Percentiles rank a stretch among this genome's conserved stretches.
Evolutionary conservation across 2,797 vertebrate genomes (phyloP).

Genomic region (Ispidina picta): DNA sequence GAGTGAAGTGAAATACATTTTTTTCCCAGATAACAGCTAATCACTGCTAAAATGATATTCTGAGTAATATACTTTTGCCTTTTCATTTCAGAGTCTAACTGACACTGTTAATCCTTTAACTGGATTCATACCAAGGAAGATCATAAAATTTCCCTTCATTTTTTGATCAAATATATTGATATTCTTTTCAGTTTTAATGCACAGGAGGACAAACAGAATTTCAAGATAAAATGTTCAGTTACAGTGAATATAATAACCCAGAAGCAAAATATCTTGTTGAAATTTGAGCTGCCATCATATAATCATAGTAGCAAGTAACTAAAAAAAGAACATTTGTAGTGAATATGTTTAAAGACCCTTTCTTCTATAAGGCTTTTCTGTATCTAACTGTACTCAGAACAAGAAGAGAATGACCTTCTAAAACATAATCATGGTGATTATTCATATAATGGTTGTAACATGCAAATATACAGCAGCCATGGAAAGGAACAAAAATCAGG

Average conservation of each 20-base stretch:
- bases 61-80: neutral
- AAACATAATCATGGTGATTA: slow-evolving; percentile 56
- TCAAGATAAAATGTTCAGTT: neutral
- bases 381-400: neutral
- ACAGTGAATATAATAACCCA: neutral
- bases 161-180: neutral
- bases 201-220: neutral
- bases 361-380: neutral
- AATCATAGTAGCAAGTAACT: neutral
- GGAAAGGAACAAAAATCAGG: slow-evolving; percentile 61
- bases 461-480: slow-evolving; percentile 47
- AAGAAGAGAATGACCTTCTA: slow-evolving; percentile 53
- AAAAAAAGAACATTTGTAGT: neutral
- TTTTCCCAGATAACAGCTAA: slow-evolving; percentile 39
- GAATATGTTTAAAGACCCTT: neutral
- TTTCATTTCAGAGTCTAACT: neutral
- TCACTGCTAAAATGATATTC: slow-evolving; percentile 14
- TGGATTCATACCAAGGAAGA: neutral
- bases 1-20: slow-evolving; percentile 49
- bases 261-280: neutral
- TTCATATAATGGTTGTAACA: slow-evolving; percentile 27
- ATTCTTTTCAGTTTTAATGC: neutral
- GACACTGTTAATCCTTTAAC: neutral
- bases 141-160: neutral
- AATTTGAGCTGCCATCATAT: neutral